phyloP scores from a whole-genome alignment of 2,113 vertebrate species.

The Gorilla gorilla region DNA sequence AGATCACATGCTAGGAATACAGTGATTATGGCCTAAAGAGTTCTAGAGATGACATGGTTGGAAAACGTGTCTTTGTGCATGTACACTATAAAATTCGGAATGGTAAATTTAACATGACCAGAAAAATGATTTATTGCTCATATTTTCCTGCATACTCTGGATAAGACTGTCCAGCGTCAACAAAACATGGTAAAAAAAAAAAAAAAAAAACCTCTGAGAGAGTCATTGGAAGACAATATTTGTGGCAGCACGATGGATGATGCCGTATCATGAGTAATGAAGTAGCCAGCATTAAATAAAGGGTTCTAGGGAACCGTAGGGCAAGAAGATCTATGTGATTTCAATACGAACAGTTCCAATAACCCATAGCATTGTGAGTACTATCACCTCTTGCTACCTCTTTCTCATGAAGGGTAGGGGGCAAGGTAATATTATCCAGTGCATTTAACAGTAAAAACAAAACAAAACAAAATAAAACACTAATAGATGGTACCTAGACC shows the following conservation, averaged over 20 bases:
- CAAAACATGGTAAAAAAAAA: background rate
- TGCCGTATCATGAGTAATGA: background rate
- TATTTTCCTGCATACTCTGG: background rate
- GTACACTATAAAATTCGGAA: conserved; percentile 6
- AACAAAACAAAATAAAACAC: background rate
- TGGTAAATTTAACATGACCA: conserved; percentile 29
- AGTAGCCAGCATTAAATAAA: background rate
- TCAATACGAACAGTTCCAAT: background rate
- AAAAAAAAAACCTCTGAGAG: background rate
- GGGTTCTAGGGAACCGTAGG: background rate
- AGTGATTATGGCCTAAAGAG: background rate
- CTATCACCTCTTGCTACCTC: background rate
- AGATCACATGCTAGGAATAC: background rate
- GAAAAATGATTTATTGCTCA: conserved; percentile 50
- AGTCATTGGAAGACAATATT: background rate
- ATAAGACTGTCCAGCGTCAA: conserved; percentile 26
- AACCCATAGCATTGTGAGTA: background rate
- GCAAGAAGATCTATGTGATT: background rate
- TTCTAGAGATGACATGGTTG: background rate
- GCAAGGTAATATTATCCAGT: background rate
- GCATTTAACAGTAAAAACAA: background rate
- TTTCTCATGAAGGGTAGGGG: background rate
- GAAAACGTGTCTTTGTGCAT: background rate
- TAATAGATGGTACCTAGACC: background rate
- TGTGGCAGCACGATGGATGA: background rate